These are phyloP conservation scores for Chiloscyllium plagiosum DNA, from an alignment of 2,113 vertebrate species.

Conservation along the genomic window DNA sequence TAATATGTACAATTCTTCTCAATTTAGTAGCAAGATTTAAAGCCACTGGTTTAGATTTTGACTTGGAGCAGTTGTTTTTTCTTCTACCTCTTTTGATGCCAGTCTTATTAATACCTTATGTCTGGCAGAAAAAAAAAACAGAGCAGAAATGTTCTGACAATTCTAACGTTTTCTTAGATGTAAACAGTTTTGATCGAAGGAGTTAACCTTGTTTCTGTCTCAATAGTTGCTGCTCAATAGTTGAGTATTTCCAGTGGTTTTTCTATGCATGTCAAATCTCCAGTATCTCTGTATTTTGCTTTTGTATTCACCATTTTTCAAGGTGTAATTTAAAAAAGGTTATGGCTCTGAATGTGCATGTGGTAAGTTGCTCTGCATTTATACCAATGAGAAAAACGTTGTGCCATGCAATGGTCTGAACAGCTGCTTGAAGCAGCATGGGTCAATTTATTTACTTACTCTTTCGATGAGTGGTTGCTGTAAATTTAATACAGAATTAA, in stretches of 20 bases:
- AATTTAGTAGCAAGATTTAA: not conserved
- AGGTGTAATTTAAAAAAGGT: not conserved
- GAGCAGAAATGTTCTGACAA: not conserved
- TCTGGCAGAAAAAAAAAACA: not conserved
- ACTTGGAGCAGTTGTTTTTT: not conserved
- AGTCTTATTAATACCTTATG: not conserved
- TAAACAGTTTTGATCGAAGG: not conserved
- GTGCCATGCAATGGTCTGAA: not conserved
- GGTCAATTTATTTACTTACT: not conserved
- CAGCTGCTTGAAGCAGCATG: not conserved
- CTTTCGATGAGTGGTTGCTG: not conserved
- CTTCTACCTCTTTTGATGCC: not conserved
- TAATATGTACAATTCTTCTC: not conserved
- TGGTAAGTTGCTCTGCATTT: not conserved
- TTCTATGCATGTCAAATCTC: not conserved
- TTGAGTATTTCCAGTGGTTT: not conserved
- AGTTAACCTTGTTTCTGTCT: not conserved
- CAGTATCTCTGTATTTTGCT: not conserved
- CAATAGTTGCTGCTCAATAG: not conserved
- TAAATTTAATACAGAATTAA: not conserved
- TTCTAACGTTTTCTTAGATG: not conserved
- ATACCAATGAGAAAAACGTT: not conserved
- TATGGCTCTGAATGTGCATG: not conserved
- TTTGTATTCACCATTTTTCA: not conserved
- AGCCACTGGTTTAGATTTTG: not conserved